A percentile compares a stretch with the other conserved stretches of the same genome.
Evolutionary conservation across 2,113 vertebrate genomes (phyloP).

Genomic region (Sylvilagus bachmani): DNA sequence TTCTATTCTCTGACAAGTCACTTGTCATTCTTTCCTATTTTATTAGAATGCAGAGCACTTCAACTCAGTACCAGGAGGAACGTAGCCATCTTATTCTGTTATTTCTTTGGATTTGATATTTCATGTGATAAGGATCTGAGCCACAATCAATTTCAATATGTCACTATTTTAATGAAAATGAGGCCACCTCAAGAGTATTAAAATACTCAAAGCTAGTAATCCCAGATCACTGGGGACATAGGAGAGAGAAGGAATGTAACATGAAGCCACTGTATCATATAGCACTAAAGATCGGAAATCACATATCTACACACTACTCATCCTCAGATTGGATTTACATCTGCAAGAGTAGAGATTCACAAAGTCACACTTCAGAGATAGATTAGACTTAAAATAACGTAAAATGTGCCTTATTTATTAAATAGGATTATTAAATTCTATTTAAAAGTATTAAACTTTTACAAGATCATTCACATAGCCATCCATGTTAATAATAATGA

Average conservation of each 20-base stretch:
- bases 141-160: constrained; percentile 43
- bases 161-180: constrained; percentile 43
- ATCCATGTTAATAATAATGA: not conserved
- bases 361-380: not conserved
- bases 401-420: not conserved
- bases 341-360: not conserved
- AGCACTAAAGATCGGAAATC: not conserved
- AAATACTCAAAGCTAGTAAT: not conserved
- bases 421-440: not conserved
- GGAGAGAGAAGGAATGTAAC: not conserved
- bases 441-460: not conserved
- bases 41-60: constrained; percentile 48
- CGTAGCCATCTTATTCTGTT: constrained; percentile 26
- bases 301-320: not conserved
- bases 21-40: constrained; percentile 67
- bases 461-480: not conserved
- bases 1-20: constrained; percentile 39
- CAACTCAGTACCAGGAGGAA: not conserved
- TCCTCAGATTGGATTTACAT: not conserved
- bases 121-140: constrained; percentile 42
- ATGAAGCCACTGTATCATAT: not conserved
- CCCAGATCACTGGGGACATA: not conserved
- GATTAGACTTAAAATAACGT: not conserved
- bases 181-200: not conserved
- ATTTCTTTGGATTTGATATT: constrained; percentile 22